phyloP scores from a whole-genome alignment of 1,140 invertebrate species.

The Cotesia typhae region DNA sequence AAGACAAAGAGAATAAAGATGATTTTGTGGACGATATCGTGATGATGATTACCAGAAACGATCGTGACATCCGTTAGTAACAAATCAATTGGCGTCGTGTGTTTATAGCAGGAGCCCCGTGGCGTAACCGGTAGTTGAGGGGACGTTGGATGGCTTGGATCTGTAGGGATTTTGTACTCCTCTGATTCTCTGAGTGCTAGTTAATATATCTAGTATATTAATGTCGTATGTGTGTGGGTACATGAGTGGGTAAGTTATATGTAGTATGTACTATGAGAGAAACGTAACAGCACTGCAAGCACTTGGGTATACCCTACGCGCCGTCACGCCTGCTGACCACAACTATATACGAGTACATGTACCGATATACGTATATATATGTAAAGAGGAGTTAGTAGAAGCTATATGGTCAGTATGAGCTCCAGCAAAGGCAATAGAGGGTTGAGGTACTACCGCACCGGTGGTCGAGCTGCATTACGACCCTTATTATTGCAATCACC shows the following conservation, averaged over 20 bases:
- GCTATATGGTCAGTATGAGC: neutral
- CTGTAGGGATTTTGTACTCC: constrained; percentile 31
- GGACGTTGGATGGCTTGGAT: constrained; percentile 38
- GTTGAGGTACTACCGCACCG: constrained; percentile 29
- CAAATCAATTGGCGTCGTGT: constrained; percentile 63
- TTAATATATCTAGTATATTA: constrained; percentile 26
- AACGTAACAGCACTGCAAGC: constrained; percentile 44
- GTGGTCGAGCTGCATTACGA: constrained; percentile 37
- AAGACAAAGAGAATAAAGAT: constrained; percentile 7
- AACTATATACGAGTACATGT: constrained; percentile 58
- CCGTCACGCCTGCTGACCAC: constrained; percentile 64
- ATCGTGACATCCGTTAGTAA: constrained; percentile 63
- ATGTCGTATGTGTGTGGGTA: constrained; percentile 45
- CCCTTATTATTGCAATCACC: constrained; percentile 43
- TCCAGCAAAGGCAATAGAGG: constrained; percentile 31
- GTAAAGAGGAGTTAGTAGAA: too few species aligned
- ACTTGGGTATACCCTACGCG: constrained; percentile 50
- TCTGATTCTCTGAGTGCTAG: neutral
- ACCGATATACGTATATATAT: too few species aligned
- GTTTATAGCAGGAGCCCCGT: constrained; percentile 62
- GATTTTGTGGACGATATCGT: constrained; percentile 33
- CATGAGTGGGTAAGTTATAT: too few species aligned
- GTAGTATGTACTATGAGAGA: constrained; percentile 43
- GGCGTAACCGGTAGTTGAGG: constrained; percentile 56
- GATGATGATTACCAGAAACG: constrained; percentile 61